Evolutionary conservation across 2,888 invertebrate species (phyloP), one percentile per base, ranked within the genome.

Genomic region (Amphipyra berbera): DNA sequence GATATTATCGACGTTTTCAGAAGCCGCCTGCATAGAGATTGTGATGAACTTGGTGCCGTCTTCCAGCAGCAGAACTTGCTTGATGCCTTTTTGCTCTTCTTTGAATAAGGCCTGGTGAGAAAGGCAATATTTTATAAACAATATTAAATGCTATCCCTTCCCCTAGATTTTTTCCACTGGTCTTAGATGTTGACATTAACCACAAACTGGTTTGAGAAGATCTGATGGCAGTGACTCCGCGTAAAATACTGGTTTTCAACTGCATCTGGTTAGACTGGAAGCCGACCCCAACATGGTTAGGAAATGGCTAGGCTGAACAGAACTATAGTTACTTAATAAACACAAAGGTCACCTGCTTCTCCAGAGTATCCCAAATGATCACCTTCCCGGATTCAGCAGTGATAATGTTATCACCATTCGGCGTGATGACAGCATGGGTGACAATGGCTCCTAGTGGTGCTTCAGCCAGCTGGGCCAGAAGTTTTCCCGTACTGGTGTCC

Each of bases 371-470:
- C 99, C 99, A 99, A 66, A 99, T 96, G 0, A 99, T 93, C 38
- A 99, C 96, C 85, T 98, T 97, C 0, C 98, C 98, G 0, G 98
- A 98, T 86, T 99, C 99, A 0, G 98, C 97, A 0, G 98, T 98
- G 12, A 98, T 96, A 0, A 99, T 98, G 79, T 97, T 96, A 56
- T 97, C 97, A 30, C 98, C 98, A 82, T 97, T 97, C 0, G 97
- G 97, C 0, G 98, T 98, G 50, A 99, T 97, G 49, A 97, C 96
- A 0, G 99, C 99, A 74, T 98, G 98, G 0, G 99, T 99, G 0
- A 99, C 98, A 76, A 99, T 99, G 7, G 99, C 98, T 0, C 98
- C 98, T 2, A 99, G 94, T 0, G 98, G 98, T 73, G 98, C 98
- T 79, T 99, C 98, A 0, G 99, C 98, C 37, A 99, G 92, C 85